phyloP scores from a whole-genome alignment of 2,888 invertebrate genomes.

The Trichopoda pennipes region DNA sequence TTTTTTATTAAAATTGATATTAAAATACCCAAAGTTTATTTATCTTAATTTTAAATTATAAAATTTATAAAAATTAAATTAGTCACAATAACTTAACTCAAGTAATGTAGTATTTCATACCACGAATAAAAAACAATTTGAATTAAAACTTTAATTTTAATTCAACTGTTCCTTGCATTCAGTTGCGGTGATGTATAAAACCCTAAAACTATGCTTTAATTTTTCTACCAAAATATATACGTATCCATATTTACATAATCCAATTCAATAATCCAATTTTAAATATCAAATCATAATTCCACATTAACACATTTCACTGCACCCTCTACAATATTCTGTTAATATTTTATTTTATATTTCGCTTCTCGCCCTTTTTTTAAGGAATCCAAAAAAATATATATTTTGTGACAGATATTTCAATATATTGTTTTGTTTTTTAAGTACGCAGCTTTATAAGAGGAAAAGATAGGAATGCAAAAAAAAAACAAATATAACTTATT shows the following conservation, averaged over 20 bases:
- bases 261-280: too few relatives aligned
- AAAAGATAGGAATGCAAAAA: neutral
- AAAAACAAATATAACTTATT: constrained; percentile 43
- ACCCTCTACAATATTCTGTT: neutral
- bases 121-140: too few relatives aligned
- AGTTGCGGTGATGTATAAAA: neutral
- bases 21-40: too few relatives aligned
- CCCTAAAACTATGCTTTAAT: constrained; percentile 20
- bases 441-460: constrained; percentile 18
- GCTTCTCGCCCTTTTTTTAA: neutral
- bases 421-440: constrained; percentile 38
- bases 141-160: constrained; percentile 1
- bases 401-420: constrained; percentile 59
- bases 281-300: too few relatives aligned
- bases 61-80: too few relatives aligned
- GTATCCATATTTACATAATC: too few relatives aligned
- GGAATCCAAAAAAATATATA: constrained; percentile 21
- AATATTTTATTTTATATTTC: neutral
- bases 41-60: too few relatives aligned
- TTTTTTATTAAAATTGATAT: too few relatives aligned
- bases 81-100: too few relatives aligned
- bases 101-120: too few relatives aligned
- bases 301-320: too few relatives aligned
- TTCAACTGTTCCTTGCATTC: neutral
- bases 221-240: neutral